Percentiles rank a stretch among this genome's conserved stretches.
Conservation (phyloP, 2,888 invertebrate genomes). For the Coremacera marginata region DNA sequence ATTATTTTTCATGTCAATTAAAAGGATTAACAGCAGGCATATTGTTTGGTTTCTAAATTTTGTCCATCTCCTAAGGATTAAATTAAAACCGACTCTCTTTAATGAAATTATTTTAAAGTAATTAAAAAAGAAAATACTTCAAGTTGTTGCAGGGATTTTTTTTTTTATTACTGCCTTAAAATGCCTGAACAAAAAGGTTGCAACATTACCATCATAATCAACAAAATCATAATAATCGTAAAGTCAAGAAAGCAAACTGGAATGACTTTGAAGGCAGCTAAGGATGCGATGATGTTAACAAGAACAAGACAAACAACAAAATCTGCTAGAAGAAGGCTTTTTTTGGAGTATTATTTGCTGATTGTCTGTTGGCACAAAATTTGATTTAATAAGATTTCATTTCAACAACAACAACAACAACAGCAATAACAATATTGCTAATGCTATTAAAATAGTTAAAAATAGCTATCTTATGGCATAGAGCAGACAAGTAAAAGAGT, state of each 20-base stretch:
- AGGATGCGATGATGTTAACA: neutral
- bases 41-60: no score
- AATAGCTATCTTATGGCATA: neutral
- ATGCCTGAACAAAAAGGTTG: neutral
- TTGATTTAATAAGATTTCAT: constrained; percentile 36
- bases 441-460: constrained; percentile 20
- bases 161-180: neutral
- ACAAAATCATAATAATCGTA: neutral
- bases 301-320: constrained; percentile 17
- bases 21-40: no score
- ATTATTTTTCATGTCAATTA: no score
- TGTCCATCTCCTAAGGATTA: neutral
- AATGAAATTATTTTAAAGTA: neutral
- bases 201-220: neutral
- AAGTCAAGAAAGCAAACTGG: neutral
- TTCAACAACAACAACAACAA: constrained; percentile 21
- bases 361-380: constrained; percentile 35
- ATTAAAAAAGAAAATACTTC: neutral
- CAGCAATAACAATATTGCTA: neutral
- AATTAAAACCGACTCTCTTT: neutral
- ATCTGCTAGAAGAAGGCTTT: neutral
- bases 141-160: neutral
- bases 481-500: neutral
- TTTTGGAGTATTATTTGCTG: constrained; percentile 29
- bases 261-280: neutral